Evolutionary conservation across 2,797 vertebrate species (phyloP).

Genomic region (Enteromius anoplus): DNA sequence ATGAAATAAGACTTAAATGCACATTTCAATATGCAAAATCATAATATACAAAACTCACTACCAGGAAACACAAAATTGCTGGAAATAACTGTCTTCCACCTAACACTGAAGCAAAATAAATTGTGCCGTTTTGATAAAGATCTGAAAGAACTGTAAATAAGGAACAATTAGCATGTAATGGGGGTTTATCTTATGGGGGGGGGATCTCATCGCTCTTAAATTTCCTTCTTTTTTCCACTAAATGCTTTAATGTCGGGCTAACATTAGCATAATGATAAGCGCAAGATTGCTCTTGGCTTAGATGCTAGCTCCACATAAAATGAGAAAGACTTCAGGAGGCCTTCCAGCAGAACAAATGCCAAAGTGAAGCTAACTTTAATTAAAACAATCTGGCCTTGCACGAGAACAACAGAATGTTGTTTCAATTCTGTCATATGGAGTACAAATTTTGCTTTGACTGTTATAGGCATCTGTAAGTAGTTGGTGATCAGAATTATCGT

Average conservation of each 20-base stretch:
- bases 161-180: constrained; percentile 76
- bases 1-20: not conserved
- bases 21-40: not conserved
- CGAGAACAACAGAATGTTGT: constrained; percentile 16
- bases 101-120: constrained; percentile 42
- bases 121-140: constrained; percentile 61
- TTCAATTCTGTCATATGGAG: not conserved
- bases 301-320: constrained; percentile 57
- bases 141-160: constrained; percentile 71
- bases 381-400: constrained; percentile 39
- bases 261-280: constrained; percentile 69
- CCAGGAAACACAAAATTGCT: constrained; percentile 65
- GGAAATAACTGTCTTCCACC: constrained; percentile 58
- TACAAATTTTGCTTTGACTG: constrained; percentile 12
- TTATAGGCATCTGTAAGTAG: constrained; percentile 20
- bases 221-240: constrained; percentile 58
- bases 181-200: constrained; percentile 65
- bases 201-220: constrained; percentile 65
- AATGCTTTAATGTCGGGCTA: constrained; percentile 59
- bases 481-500: not conserved
- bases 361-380: constrained; percentile 23
- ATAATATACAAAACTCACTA: constrained; percentile 50
- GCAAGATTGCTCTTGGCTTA: constrained; percentile 54
- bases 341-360: not conserved
- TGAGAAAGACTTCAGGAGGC: constrained; percentile 16